phyloP scores from a whole-genome alignment of 1,140 invertebrate genomes.

The Nilaparvata lugens region DNA sequence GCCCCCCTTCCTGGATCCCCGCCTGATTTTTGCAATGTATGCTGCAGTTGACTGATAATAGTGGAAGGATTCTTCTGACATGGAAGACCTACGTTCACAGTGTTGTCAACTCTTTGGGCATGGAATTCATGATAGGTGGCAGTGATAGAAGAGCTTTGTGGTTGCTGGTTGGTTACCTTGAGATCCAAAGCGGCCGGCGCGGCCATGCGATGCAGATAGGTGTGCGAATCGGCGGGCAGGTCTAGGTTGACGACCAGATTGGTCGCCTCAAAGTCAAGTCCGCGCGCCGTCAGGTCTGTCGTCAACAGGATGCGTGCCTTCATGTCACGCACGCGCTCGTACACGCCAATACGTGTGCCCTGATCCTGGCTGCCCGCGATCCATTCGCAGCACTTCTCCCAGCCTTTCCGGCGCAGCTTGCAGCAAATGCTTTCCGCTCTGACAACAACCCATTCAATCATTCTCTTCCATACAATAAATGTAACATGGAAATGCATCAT shows the following conservation, averaged over 20 bases:
- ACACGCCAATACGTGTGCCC: constrained; percentile 7
- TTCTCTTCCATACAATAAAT: no score
- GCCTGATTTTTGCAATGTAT: no score
- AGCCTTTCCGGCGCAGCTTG: constrained; percentile 55
- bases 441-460: no score
- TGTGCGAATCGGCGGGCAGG: constrained; percentile 66
- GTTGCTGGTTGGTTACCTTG: no score
- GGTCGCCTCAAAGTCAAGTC: constrained; percentile 87
- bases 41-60: no score
- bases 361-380: constrained; percentile 17
- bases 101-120: no score
- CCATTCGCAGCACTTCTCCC: constrained; percentile 1
- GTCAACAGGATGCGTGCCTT: constrained; percentile 73
- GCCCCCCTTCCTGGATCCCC: no score
- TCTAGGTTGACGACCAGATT: constrained; percentile 93
- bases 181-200: constrained; percentile 84
- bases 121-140: no score
- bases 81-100: no score
- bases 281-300: constrained; percentile 80
- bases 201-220: constrained; percentile 91
- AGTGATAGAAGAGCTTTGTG: no score
- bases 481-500: no score
- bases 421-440: constrained; percentile 62
- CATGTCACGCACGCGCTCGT: constrained; percentile 9
- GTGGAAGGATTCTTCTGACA: no score